Percentiles rank a stretch among this genome's conserved stretches.
phyloP scores from a whole-genome alignment of 2,797 vertebrate species.

The Naso thynnoides region DNA sequence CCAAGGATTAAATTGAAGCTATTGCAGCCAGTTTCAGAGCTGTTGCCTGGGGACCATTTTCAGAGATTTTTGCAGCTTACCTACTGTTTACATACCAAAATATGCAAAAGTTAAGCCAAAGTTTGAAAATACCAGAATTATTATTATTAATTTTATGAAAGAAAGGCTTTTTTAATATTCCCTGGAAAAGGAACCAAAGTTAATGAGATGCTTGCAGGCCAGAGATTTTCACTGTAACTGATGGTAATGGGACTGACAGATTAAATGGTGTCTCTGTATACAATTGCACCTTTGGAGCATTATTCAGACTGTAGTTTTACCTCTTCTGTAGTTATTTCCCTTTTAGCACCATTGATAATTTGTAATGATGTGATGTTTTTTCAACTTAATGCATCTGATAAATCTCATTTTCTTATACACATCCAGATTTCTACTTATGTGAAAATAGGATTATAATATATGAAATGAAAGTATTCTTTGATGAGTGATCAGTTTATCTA shows the following conservation, averaged over 20 bases:
- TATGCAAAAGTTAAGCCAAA: too few species aligned
- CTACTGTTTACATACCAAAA: too few species aligned
- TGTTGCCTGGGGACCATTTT: too few species aligned
- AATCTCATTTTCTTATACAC: not conserved
- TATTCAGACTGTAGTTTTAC: not conserved
- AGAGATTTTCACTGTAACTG: slow-evolving; percentile 14
- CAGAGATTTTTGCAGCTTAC: too few species aligned
- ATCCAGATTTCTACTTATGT: not conserved
- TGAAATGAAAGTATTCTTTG: too few species aligned
- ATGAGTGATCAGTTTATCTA: not conserved
- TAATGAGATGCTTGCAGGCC: slow-evolving; percentile 14
- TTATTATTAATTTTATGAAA: slow-evolving; percentile 25
- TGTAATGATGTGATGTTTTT: not conserved
- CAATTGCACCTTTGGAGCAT: slow-evolving; percentile 6
- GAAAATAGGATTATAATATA: too few species aligned
- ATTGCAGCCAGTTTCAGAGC: too few species aligned
- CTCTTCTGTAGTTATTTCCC: not conserved
- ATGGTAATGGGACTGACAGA: slow-evolving; percentile 9
- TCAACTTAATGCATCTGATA: not conserved
- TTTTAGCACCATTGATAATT: not conserved
- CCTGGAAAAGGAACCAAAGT: slow-evolving; percentile 20
- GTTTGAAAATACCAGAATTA: too few species aligned
- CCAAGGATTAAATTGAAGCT: too few species aligned
- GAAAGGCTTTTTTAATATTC: slow-evolving; percentile 5
- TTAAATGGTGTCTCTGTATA: slow-evolving; percentile 13